These are phyloP conservation scores for Heterocephalus glaber DNA, from an alignment of 2,113 vertebrate genomes.

Conservation along the genomic window DNA sequence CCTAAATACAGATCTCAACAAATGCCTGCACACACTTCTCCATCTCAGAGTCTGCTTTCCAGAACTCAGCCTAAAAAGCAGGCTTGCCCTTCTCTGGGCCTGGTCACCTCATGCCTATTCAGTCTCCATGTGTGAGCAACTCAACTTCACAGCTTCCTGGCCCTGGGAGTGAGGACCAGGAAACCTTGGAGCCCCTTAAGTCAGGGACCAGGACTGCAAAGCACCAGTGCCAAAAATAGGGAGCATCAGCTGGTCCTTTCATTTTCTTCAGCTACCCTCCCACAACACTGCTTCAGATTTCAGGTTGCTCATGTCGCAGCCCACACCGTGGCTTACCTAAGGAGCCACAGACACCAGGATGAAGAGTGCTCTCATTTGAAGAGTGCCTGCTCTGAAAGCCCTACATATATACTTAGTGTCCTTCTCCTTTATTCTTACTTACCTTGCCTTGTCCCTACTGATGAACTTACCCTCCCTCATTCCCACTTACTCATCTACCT, in stretches of 20 bases:
- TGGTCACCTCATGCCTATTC: background rate
- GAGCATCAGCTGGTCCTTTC: background rate
- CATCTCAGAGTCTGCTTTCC: background rate
- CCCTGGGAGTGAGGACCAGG: background rate
- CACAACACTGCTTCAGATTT: no score
- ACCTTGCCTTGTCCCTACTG: background rate
- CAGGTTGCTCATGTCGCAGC: rapidly evolving
- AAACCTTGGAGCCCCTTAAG: background rate
- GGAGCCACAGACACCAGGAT: background rate
- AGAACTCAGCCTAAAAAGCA: background rate
- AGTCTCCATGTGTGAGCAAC: background rate
- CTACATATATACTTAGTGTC: no score
- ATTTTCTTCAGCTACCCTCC: background rate
- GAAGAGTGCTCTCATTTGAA: background rate
- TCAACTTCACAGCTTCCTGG: background rate
- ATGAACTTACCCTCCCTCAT: background rate
- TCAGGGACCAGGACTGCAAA: background rate
- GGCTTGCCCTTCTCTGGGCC: background rate
- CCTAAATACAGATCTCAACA: background rate
- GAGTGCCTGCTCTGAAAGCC: background rate
- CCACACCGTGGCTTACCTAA: background rate
- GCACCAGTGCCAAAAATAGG: background rate
- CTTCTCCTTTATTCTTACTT: no score
- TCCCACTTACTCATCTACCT: background rate
- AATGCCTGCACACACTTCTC: background rate